Conservation (phyloP, 2,113 vertebrate species). For the Scalopus aquaticus region DNA sequence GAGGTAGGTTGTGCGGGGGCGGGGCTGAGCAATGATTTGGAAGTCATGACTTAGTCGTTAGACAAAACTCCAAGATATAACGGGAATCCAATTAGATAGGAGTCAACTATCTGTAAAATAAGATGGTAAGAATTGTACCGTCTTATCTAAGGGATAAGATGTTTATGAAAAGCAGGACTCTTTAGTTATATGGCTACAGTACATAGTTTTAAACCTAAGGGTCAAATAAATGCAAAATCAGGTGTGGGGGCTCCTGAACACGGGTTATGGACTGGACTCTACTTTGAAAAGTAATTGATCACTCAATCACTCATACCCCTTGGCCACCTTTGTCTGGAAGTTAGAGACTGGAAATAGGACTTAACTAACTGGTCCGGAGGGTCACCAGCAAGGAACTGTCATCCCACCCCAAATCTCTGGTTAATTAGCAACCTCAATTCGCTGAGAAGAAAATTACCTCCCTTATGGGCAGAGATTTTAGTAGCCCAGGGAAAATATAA, state of each 20-base stretch:
- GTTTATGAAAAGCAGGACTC: not conserved
- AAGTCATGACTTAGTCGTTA: not conserved
- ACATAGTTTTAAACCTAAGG: not conserved
- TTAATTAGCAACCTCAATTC: not conserved
- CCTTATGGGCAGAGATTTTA: not conserved
- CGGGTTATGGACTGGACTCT: not conserved
- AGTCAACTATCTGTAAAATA: not conserved
- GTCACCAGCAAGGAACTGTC: not conserved
- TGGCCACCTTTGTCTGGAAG: not conserved
- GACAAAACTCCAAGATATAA: not conserved
- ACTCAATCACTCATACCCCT: not conserved
- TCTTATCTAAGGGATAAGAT: not conserved
- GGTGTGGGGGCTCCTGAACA: not conserved
- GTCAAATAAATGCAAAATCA: slow-evolving; percentile 19
- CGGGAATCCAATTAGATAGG: not conserved
- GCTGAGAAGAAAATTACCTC: not conserved
- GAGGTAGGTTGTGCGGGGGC: not conserved
- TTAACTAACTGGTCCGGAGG: not conserved
- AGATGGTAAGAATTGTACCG: not conserved
- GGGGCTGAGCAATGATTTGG: not conserved
- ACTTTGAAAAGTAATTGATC: not conserved
- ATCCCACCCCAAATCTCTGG: not conserved
- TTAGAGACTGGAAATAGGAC: not conserved
- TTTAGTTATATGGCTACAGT: not conserved
- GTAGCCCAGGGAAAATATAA: not conserved